These are phyloP conservation scores for Branchinecta lindahli DNA, from an alignment of 1,140 invertebrate species.

Conservation along the genomic window DNA sequence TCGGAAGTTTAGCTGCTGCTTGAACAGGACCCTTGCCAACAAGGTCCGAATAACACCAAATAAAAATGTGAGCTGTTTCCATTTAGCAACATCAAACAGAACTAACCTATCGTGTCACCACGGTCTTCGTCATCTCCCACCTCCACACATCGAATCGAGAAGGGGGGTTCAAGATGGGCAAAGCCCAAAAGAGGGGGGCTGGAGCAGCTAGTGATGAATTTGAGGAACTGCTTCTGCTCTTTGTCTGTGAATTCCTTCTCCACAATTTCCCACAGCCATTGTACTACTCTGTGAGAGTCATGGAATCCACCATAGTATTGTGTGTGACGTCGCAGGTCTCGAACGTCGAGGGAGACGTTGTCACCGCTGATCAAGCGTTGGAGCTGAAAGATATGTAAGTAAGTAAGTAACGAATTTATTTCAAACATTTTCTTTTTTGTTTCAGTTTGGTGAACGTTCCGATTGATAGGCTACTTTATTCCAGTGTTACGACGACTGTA, in stretches of 20 bases:
- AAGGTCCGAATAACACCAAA: no score
- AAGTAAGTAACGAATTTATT: constrained; percentile 13
- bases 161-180: constrained; percentile 90
- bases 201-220: constrained; percentile 99
- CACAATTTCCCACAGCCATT: constrained; percentile 97
- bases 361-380: constrained; percentile 81
- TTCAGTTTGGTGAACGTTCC: no score
- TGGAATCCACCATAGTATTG: constrained; percentile 99
- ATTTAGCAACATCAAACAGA: background rate
- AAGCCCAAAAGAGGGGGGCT: constrained; percentile 95
- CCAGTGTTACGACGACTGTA: no score
- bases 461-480: no score
- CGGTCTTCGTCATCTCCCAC: constrained; percentile 97
- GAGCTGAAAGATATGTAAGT: constrained; percentile 37
- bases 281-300: constrained; percentile 89
- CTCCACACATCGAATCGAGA: constrained; percentile 97
- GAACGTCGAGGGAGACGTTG: constrained; percentile 72
- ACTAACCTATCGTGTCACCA: constrained; percentile 74
- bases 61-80: no score
- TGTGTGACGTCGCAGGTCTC: constrained; percentile 78
- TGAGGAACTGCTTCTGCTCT: constrained; percentile 84
- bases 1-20: no score
- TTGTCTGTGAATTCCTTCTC: constrained; percentile 86
- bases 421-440: no score
- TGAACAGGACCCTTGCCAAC: no score